A percentile compares a stretch with the other conserved stretches of the same genome.
Conservation (phyloP, 2,888 invertebrate species). For the Ichneumoninae sp. region DNA sequence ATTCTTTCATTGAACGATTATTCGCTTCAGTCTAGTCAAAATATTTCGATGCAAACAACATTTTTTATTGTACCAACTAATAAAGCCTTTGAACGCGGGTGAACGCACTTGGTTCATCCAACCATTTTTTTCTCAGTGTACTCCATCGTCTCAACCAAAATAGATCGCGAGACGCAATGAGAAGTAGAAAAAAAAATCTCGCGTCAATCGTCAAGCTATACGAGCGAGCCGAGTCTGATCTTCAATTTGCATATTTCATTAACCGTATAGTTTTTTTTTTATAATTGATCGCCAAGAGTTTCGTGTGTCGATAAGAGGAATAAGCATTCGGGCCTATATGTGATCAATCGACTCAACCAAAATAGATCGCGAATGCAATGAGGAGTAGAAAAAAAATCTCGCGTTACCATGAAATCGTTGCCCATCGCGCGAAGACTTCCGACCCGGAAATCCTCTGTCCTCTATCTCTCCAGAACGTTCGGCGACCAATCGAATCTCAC, state of each 20-base stretch:
- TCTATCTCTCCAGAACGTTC: slow-evolving; percentile 68
- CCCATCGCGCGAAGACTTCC: slow-evolving; percentile 70
- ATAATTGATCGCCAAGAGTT: slow-evolving; percentile 41
- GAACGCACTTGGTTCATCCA: no score
- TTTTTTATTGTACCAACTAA: no score
- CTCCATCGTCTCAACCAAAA: no score
- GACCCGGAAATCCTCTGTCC: slow-evolving; percentile 79
- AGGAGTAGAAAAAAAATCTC: slow-evolving; percentile 33
- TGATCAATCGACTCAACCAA: background rate
- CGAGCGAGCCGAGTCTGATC: no score
- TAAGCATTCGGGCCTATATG: no score
- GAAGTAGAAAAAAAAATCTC: slow-evolving; percentile 33
- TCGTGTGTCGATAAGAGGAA: background rate
- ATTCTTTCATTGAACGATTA: no score
- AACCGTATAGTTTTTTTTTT: slow-evolving; percentile 19
- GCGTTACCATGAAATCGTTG: slow-evolving; percentile 57
- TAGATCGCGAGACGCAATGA: background rate
- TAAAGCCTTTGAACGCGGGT: no score
- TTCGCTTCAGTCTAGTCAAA: no score
- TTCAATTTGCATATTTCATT: slow-evolving; percentile 57
- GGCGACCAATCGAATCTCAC: slow-evolving; percentile 84
- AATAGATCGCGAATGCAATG: background rate
- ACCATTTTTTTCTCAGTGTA: no score
- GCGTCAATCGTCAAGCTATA: no score
- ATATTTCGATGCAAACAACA: no score